Conservation (phyloP, 2,113 vertebrate species). For the Mellivora capensis region DNA sequence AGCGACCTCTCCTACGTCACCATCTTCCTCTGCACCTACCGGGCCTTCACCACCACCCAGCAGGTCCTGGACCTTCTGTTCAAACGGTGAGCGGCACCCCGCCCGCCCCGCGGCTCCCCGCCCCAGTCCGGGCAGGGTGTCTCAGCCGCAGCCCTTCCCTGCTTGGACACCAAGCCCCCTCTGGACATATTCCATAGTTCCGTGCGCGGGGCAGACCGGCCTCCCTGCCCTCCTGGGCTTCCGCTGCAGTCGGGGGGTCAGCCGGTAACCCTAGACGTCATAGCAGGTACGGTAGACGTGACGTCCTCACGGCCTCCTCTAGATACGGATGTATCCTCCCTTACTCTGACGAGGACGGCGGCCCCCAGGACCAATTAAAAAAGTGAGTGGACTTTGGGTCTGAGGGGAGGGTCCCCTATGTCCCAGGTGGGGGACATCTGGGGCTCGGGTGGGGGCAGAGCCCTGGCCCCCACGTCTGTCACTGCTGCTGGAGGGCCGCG, state of each 20-base stretch:
- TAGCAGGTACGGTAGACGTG: neutral
- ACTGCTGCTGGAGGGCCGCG: neutral
- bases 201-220: neutral
- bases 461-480: neutral
- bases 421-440: neutral
- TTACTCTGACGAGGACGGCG: neutral
- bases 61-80: constrained; percentile 98
- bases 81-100: constrained; percentile 84
- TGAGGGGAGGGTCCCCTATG: neutral
- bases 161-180: constrained; percentile 81
- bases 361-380: neutral
- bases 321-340: neutral
- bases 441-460: neutral
- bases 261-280: neutral
- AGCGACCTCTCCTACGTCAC: constrained; percentile 99
- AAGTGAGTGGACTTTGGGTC: neutral
- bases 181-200: neutral
- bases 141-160: constrained; percentile 72
- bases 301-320: neutral
- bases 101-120: accelerated
- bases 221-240: neutral
- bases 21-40: constrained; percentile 98
- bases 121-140: accelerated
- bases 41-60: constrained; percentile 93
- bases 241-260: neutral